These are phyloP conservation scores for Clivina fossor DNA, from an alignment of 2,888 invertebrate species.

Conservation along the genomic window DNA sequence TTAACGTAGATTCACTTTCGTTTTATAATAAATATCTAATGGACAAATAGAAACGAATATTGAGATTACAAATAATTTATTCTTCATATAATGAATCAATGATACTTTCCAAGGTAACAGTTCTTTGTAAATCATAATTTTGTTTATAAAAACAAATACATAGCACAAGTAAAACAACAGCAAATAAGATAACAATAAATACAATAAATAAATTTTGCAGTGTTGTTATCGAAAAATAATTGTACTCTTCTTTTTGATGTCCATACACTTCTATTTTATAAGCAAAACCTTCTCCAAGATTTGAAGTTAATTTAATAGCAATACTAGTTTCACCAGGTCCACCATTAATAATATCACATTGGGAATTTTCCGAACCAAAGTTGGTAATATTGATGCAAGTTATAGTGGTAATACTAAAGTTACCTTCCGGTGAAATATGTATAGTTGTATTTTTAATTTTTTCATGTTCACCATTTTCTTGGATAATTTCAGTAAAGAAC, in stretches of 20 bases:
- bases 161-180: constrained; percentile 9
- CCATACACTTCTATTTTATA: constrained; percentile 14
- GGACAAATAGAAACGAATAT: neutral
- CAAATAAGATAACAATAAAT: neutral
- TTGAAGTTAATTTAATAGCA: neutral
- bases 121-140: constrained; percentile 2
- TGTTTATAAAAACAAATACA: constrained; percentile 13
- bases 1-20: neutral
- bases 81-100: constrained; percentile 14
- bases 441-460: constrained; percentile 1
- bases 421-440: constrained; percentile 13
- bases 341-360: constrained; percentile 10
- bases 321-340: constrained; percentile 9
- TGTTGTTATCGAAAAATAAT: neutral
- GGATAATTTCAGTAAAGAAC: constrained; percentile 15
- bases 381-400: constrained; percentile 21
- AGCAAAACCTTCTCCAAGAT: neutral
- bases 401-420: constrained; percentile 10
- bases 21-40: too few relatives aligned
- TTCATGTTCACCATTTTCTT: constrained; percentile 6
- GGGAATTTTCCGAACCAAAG: neutral
- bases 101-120: constrained; percentile 17
- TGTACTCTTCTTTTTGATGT: neutral
- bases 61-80: constrained; percentile 6
- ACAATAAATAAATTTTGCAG: constrained; percentile 16